Base-by-base conservation (phyloP, 64 coral and sea anemone species). In the Montipora capricornis region DNA sequence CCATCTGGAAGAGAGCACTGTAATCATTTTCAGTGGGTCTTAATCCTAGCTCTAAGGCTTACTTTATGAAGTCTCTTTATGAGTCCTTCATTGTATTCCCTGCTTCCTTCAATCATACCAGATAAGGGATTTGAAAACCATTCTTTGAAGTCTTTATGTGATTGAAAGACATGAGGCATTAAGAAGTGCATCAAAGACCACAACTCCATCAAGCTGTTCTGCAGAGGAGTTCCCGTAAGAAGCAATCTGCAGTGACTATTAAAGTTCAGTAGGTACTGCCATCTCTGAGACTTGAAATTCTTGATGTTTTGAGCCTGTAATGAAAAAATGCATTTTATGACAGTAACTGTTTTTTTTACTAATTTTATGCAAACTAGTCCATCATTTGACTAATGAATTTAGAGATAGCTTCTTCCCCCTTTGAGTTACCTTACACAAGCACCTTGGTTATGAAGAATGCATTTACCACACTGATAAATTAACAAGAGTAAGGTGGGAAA, bases 171-270 rank as follows among this genome's bases (percentile, higher is more conserved):
- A 73, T 99, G 98, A 59, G 98, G 98, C 98, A 99, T 99, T 70
- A 99, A 60, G 52, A 99, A 99, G 48, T 99, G 98, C 98, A 99
- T 99, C 20, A 99, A 69, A 22, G 98, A 99, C 98, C 98, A 99
- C 5, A 99, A 85, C 49, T 99, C 98, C 98, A 99, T 99, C 53
- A 99, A 80, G 80, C 89, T 99, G 77, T 99, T 99, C 90, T 99
- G 98, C 20, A 99, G 64, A 26, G 98, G 98, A 45, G 98, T 99
- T 24, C 98, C 98, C 24, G 98, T 99, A 5, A 99, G 66, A 15
- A 99, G 89, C 44, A 99, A 79, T 44, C 98, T 89, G 57, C 95
- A 92, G 71, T 99, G 95, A 37, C 95, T 99, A 62, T 99, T 99
- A 76, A 99, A 99, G 76, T 99, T 99, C 1, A 99, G 89, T 7